Evolutionary conservation across 37 sponge, comb jelly and placozoan species (phyloP).

Genomic region (Tethya wilhelma): DNA sequence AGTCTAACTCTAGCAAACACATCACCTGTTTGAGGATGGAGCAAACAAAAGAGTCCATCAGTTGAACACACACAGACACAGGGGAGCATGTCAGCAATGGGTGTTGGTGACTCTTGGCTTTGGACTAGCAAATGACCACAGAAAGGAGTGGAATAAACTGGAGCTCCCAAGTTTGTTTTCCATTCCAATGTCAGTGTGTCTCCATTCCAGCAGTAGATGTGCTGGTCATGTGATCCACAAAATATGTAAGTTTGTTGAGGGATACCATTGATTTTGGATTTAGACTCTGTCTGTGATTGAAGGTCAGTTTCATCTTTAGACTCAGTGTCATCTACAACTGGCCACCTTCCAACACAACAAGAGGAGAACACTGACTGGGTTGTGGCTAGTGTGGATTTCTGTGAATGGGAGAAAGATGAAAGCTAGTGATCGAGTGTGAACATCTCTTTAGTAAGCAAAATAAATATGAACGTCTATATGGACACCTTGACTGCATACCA

Average conservation of each 20-base stretch:
- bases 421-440: neutral
- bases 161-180: conserved; percentile 39
- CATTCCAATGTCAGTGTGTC: conserved; percentile 21
- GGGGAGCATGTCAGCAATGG: neutral
- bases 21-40: conserved; percentile 21
- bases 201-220: conserved; percentile 68
- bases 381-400: conserved; percentile 7
- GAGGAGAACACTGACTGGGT: conserved; percentile 55
- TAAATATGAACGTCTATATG: neutral
- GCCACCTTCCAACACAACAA: neutral
- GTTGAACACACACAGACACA: conserved; percentile 48
- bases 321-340: neutral
- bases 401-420: neutral
- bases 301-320: conserved; percentile 1
- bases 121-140: neutral
- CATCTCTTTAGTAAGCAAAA: neutral
- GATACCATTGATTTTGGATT: too few relatives aligned
- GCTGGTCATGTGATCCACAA: conserved; percentile 66
- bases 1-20: conserved; percentile 16
- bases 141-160: conserved; percentile 70
- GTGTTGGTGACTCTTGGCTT: neutral
- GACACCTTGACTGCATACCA: neutral
- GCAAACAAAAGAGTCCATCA: conserved; percentile 44
- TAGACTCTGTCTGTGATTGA: neutral
- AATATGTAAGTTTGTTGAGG: neutral